phyloP scores from a whole-genome alignment of 2,113 vertebrate species.

The Equus quagga region DNA sequence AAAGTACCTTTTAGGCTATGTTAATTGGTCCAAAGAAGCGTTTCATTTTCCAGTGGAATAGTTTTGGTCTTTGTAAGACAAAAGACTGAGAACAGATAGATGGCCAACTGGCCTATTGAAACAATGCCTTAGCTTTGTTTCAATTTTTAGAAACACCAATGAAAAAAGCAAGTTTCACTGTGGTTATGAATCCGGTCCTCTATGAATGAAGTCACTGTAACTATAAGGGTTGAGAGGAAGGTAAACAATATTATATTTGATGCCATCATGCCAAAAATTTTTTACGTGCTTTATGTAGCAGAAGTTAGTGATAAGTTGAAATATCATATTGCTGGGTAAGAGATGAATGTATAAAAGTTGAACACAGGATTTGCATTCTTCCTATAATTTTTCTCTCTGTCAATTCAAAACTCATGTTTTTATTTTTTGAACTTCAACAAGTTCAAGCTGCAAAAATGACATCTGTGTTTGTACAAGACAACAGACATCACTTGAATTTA shows the following conservation, averaged over 20 bases:
- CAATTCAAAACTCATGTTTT: constrained; percentile 70
- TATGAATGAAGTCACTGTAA: background rate
- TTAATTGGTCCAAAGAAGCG: background rate
- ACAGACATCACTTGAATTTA: constrained; percentile 82
- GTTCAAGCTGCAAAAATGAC: constrained; percentile 79
- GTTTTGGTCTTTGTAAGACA: constrained; percentile 1
- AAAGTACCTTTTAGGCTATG: background rate
- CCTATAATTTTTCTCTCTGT: constrained; percentile 22
- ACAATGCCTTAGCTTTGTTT: background rate
- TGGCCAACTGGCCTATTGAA: background rate
- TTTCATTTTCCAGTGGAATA: constrained; percentile 40
- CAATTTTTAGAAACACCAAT: background rate
- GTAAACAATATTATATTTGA: constrained; percentile 52
- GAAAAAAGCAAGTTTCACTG: background rate
- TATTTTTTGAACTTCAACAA: constrained; percentile 77
- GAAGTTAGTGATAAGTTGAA: background rate
- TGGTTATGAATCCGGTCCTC: background rate
- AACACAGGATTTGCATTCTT: constrained; percentile 18
- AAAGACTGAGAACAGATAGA: constrained; percentile 34
- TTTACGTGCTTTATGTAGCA: background rate
- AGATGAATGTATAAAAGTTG: background rate
- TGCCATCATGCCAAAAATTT: background rate
- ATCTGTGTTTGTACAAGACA: constrained; percentile 77
- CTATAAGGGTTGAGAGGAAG: constrained; percentile 31
- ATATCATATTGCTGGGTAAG: background rate